A percentile compares a stretch with the other conserved stretches of the same genome.
phyloP scores from a whole-genome alignment of 2,113 vertebrate species.

The Motacilla alba region DNA sequence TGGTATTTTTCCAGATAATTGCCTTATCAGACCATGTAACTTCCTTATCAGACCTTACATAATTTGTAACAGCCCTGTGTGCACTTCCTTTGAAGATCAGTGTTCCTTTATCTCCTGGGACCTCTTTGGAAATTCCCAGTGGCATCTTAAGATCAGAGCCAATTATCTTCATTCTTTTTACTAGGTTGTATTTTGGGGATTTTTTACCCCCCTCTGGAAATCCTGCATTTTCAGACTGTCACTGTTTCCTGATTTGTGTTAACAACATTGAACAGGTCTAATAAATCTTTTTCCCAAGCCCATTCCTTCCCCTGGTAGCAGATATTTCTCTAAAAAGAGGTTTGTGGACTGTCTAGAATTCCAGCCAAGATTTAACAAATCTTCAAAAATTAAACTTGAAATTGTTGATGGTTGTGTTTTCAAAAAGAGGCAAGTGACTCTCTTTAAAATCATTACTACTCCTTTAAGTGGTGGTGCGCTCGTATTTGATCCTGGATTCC shows the following conservation, averaged over 20 bases:
- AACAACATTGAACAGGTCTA: neutral
- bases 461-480: neutral
- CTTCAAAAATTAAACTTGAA: neutral
- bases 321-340: neutral
- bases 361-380: neutral
- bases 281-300: neutral
- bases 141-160: neutral
- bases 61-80: neutral
- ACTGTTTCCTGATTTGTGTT: neutral
- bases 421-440: neutral
- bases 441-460: neutral
- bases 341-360: neutral
- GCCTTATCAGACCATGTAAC: neutral
- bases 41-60: neutral
- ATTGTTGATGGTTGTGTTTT: neutral
- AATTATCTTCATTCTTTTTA: neutral
- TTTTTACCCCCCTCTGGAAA: fast-evolving
- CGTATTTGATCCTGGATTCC: neutral
- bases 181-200: neutral
- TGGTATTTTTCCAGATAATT: neutral
- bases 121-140: neutral
- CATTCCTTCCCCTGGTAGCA: neutral
- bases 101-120: neutral
- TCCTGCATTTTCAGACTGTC: neutral
- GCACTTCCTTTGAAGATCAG: neutral